These are phyloP conservation scores for Gnathonemus longibarbis DNA, from an alignment of 2,113 vertebrate species.

Conservation along the genomic window DNA sequence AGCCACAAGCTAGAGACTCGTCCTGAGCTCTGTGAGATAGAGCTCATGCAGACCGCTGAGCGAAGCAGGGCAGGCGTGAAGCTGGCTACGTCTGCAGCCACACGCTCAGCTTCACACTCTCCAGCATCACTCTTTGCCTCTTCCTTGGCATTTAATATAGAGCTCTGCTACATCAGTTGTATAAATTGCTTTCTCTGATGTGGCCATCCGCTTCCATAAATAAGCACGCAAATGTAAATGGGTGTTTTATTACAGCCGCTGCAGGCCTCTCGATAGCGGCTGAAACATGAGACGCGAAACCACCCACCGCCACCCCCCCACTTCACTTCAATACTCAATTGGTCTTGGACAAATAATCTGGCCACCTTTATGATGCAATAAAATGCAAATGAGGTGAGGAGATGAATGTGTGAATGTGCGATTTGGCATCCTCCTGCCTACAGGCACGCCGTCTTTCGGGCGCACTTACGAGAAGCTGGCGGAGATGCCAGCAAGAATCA, in stretches of 20 bases:
- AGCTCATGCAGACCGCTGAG: neutral
- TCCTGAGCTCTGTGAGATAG: neutral
- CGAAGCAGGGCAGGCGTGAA: neutral
- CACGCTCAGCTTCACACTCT: neutral
- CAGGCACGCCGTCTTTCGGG: conserved; percentile 25
- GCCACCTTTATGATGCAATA: conserved; percentile 37
- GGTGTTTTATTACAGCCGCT: conserved; percentile 27
- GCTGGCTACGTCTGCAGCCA: neutral
- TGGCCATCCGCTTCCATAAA: conserved; percentile 11
- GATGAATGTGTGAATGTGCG: conserved; percentile 34
- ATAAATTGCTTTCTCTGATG: conserved; percentile 20
- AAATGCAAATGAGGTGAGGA: conserved; percentile 32
- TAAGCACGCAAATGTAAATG: conserved; percentile 28
- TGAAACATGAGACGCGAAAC: conserved; percentile 20
- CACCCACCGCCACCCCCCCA: neutral
- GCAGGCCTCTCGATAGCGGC: conserved; percentile 14
- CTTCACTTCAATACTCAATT: conserved; percentile 21
- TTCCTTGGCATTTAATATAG: conserved; percentile 4
- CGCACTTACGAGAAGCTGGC: conserved; percentile 29
- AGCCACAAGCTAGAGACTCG: neutral
- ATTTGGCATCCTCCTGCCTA: conserved; percentile 9
- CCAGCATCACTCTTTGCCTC: conserved; percentile 9
- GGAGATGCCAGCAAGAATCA: conserved; percentile 27
- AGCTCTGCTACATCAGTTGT: conserved; percentile 12
- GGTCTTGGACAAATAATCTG: conserved; percentile 29